Conservation (phyloP, 1,140 invertebrate genomes). For the Drosophila orosa region DNA sequence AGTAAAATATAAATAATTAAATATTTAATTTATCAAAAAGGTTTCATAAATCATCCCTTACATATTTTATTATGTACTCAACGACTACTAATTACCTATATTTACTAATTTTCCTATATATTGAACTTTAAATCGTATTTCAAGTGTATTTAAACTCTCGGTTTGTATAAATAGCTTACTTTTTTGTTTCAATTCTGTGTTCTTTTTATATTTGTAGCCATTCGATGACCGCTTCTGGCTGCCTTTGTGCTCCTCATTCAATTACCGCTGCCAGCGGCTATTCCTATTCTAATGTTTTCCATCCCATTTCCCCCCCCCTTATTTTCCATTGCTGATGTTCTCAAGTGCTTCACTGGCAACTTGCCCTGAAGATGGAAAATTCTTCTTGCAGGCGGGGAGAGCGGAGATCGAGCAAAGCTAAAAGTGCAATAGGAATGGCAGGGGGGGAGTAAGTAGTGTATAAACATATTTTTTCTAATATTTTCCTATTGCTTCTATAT, state of each 20-base stretch:
- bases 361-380: constrained; percentile 62
- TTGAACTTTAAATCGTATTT: not conserved
- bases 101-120: not conserved
- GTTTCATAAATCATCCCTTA: not conserved
- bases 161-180: not conserved
- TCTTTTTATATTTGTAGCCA: constrained; percentile 26
- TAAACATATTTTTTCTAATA: constrained; percentile 55
- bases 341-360: constrained; percentile 75
- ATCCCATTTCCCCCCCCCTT: not conserved
- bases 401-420: constrained; percentile 13
- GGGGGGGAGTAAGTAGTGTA: constrained; percentile 2
- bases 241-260: constrained; percentile 70
- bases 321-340: constrained; percentile 45
- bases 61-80: not conserved
- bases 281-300: constrained; percentile 60
- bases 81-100: not conserved
- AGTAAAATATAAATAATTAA: not conserved
- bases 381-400: not conserved
- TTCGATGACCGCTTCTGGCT: constrained; percentile 60
- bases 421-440: constrained; percentile 43
- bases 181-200: constrained; percentile 1
- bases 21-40: too few relatives aligned
- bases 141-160: not conserved
- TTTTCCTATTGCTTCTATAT: constrained; percentile 54
- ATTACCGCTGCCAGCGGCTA: constrained; percentile 73